Base-by-base conservation (phyloP, 2,888 invertebrate species). In the Dryomyza anilis region DNA sequence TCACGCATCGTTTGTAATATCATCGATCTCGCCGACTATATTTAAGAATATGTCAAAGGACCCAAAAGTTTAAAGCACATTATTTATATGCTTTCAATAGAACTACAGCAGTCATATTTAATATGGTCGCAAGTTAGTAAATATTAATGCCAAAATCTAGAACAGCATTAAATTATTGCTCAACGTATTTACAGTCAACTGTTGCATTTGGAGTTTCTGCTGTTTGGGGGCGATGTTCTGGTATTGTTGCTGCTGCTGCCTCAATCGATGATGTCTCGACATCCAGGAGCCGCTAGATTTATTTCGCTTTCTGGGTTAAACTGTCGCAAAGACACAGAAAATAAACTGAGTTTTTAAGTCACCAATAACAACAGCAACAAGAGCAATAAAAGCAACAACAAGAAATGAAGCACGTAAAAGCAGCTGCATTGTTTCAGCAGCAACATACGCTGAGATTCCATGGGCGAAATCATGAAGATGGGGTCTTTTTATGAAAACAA, bases 401-500 rank as follows among this genome's bases (percentile, higher is more conserved):
- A n/a, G n/a, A n/a, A n/a, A n/a, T n/a, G n/a, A n/a, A n/a, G n/a
- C n/a, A n/a, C n/a, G n/a, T n/a, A n/a, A n/a, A n/a, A n/a, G n/a
- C 23, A 39, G 39, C 39, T 56, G 56, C 39, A 33, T 55, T 55
- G 33, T 21, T 39, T 7, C 39, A n/a, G n/a, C n/a, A n/a, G n/a
- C n/a, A n/a, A n/a, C n/a, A n/a, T n/a, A n/a, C 43, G n/a, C n/a
- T n/a, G 23, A 36, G 21, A 50, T 23, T 23, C 23, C 48, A 21
- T 50, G 48, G 56, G n/a, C n/a, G 36, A 56, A 33, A 30, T 36
- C 23, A 39, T 39, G 39, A 39, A 39, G 39, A 39, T 39, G 39
- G n/a, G n/a, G 39, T 39, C 39, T 39, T 39, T 12, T 39, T 39
- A 39, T 39, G 12, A 7, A 12, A 76, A 75, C 75, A 76, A 76